These are phyloP conservation scores for Drosophila kikkawai DNA, from an alignment of 1,140 invertebrate genomes.

Conservation along the genomic window DNA sequence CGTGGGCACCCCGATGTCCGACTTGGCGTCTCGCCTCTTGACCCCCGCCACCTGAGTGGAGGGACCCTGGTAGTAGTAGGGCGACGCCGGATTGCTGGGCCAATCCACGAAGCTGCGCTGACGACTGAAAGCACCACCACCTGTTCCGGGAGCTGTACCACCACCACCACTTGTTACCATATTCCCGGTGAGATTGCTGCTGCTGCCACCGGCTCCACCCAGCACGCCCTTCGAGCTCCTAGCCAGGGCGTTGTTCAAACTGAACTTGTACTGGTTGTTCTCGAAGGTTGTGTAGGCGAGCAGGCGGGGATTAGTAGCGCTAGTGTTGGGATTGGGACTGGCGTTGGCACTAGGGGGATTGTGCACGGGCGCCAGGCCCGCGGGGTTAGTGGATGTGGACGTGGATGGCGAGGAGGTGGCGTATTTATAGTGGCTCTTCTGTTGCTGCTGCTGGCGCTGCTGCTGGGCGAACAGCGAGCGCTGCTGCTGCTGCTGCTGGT, in stretches of 20 bases:
- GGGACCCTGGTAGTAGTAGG: slow-evolving; percentile 80
- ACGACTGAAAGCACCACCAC: slow-evolving; percentile 63
- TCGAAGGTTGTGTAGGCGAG: slow-evolving; percentile 84
- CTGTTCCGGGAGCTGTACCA: slow-evolving; percentile 35
- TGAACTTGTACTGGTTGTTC: slow-evolving; percentile 85
- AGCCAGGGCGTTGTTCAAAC: slow-evolving; percentile 78
- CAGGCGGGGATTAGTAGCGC: slow-evolving; percentile 72
- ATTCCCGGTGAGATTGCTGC: slow-evolving; percentile 68
- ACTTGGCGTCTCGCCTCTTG: slow-evolving; percentile 81
- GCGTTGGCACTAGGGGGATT: slow-evolving; percentile 32
- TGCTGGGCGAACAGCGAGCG: slow-evolving; percentile 75
- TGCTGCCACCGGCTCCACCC: slow-evolving; percentile 55
- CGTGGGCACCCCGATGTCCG: slow-evolving; percentile 83
- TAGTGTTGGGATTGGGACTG: slow-evolving; percentile 45
- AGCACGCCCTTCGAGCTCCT: slow-evolving; percentile 35
- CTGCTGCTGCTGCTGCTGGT: slow-evolving; percentile 81
- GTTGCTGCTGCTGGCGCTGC: slow-evolving; percentile 65
- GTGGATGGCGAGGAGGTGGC: slow-evolving; percentile 62
- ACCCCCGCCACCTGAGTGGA: slow-evolving; percentile 56
- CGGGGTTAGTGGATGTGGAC: slow-evolving; percentile 59
- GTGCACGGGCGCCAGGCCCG: slow-evolving; percentile 73
- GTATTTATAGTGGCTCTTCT: slow-evolving; percentile 80
- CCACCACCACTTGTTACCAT: slow-evolving; percentile 40
- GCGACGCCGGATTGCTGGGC: slow-evolving; percentile 80
- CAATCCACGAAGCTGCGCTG: slow-evolving; percentile 82